Conservation (phyloP, 2,113 vertebrate species). For the cat (Felis catus) region F.catus_Fca126_mat1.0 CM031419.1:215504001-215504500, state of each 20-base stretch:
- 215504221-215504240: not conserved
- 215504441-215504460: too few species aligned
- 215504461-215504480: too few species aligned
- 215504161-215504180: not conserved
- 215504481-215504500: too few species aligned
- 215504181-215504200: not conserved
- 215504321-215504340: too few species aligned
- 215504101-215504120: not conserved
- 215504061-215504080: not conserved
- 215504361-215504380: too few species aligned
- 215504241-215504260: not conserved
- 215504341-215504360: too few species aligned
- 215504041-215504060: not conserved
- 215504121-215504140: not conserved
- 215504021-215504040: not conserved
- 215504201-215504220: not conserved
- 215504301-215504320: not conserved
- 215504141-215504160: not conserved
- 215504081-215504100: not conserved
- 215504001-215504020: not conserved
- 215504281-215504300: not conserved
- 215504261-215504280: too few species aligned
- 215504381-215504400: too few species aligned
- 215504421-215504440: too few species aligned
- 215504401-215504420: too few species aligned